Conservation (phyloP, 2,113 vertebrate genomes). For the Perca flavescens region DNA sequence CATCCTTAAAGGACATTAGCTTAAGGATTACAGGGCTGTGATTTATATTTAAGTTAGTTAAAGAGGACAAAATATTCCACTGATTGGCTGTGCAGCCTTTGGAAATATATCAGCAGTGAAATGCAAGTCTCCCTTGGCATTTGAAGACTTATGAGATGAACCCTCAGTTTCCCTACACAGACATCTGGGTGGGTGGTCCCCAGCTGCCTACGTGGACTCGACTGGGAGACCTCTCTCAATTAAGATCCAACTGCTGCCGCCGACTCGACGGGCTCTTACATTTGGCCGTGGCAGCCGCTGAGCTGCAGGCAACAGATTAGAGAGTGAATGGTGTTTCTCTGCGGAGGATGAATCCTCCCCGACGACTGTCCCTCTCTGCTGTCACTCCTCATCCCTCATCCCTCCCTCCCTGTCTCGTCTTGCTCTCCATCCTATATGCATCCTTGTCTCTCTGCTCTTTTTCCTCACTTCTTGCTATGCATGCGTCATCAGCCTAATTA, state of each 20-base stretch:
- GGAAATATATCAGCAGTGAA: slow-evolving; percentile 32
- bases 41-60: slow-evolving; percentile 7
- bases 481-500: slow-evolving; percentile 33
- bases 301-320: slow-evolving; percentile 69
- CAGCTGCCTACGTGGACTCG: slow-evolving; percentile 30
- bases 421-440: slow-evolving; percentile 20
- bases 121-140: slow-evolving; percentile 26
- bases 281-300: slow-evolving; percentile 42
- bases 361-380: slow-evolving; percentile 55
- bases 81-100: slow-evolving; percentile 2
- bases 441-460: slow-evolving; percentile 23
- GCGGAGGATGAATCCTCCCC: slow-evolving; percentile 56
- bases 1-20: slow-evolving; percentile 19
- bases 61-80: background rate
- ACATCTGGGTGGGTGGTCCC: slow-evolving; percentile 59
- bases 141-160: slow-evolving; percentile 49
- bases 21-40: background rate
- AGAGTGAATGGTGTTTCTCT: slow-evolving; percentile 63
- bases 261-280: slow-evolving; percentile 48
- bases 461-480: slow-evolving; percentile 13
- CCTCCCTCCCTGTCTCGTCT: slow-evolving; percentile 11
- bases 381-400: slow-evolving; percentile 49
- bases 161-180: slow-evolving; percentile 11
- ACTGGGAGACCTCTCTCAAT: slow-evolving; percentile 57
- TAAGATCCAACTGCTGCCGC: slow-evolving; percentile 64